phyloP scores from a whole-genome alignment of 1,140 invertebrate species.

The Cydia splendana region DNA sequence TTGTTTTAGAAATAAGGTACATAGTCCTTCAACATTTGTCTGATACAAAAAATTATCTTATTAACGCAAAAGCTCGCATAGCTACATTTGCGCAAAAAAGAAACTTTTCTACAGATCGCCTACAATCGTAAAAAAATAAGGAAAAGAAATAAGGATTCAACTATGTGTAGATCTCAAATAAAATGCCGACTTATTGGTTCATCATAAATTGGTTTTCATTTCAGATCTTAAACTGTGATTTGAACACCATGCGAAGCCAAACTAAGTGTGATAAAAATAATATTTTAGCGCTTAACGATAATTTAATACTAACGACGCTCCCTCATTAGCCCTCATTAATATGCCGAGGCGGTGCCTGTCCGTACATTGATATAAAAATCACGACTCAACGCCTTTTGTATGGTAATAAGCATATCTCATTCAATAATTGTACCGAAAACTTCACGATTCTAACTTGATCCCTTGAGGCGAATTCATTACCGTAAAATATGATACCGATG shows the following conservation, averaged over 20 bases:
- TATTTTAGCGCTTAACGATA: constrained; percentile 56
- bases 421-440: constrained; percentile 29
- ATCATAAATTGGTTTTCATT: no score
- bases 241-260: background rate
- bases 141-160: no score
- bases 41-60: no score
- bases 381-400: constrained; percentile 54
- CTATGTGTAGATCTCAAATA: no score
- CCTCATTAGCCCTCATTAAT: constrained; percentile 18
- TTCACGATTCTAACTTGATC: background rate
- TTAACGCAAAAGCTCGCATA: no score
- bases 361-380: constrained; percentile 51
- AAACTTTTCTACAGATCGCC: no score
- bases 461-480: background rate
- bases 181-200: no score
- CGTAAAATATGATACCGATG: background rate
- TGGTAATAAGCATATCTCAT: constrained; percentile 36
- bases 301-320: constrained; percentile 34
- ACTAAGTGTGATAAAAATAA: constrained; percentile 38
- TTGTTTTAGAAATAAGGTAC: no score
- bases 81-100: no score
- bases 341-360: constrained; percentile 37
- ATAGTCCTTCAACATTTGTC: no score
- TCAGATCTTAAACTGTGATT: no score
- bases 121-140: no score